Conservation (phyloP, 2,888 invertebrate species). For the Drosophila basisetae region DNA sequence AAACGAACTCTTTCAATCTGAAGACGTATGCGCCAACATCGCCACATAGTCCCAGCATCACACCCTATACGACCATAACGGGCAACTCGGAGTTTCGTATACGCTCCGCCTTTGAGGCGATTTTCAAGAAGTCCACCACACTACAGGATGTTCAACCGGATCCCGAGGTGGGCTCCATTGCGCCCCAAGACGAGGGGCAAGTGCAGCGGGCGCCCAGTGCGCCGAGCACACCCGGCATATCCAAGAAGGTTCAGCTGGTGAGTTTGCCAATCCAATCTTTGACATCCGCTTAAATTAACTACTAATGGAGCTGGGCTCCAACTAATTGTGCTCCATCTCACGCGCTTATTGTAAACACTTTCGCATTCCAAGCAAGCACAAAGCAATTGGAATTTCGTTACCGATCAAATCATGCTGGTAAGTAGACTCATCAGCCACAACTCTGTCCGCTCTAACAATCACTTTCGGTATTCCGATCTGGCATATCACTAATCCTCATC, state of each 20-base stretch:
- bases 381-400: conserved; percentile 77
- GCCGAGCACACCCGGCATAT: conserved; percentile 89
- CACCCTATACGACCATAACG: conserved; percentile 93
- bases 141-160: conserved; percentile 93
- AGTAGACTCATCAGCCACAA: conserved; percentile 36
- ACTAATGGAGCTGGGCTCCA: conserved; percentile 17
- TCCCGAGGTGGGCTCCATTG: conserved; percentile 87
- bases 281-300: conserved; percentile 12
- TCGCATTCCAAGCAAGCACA: conserved; percentile 77
- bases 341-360: conserved; percentile 28
- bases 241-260: conserved; percentile 96
- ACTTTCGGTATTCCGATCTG: conserved; percentile 19
- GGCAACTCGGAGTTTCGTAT: conserved; percentile 95
- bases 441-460: conserved; percentile 8
- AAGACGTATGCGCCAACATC: conserved; percentile 87
- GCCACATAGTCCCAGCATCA: conserved; percentile 87
- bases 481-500: conserved; percentile 38
- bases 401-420: conserved; percentile 73
- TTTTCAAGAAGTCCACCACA: conserved; percentile 94
- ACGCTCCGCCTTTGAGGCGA: conserved; percentile 95
- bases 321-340: conserved; percentile 22
- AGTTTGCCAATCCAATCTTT: conserved; percentile 67
- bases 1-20: conserved; percentile 95
- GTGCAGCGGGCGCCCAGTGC: conserved; percentile 85
- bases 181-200: conserved; percentile 73